Conservation (phyloP, 23 tunicate species). For the Ascidia mentula region DNA sequence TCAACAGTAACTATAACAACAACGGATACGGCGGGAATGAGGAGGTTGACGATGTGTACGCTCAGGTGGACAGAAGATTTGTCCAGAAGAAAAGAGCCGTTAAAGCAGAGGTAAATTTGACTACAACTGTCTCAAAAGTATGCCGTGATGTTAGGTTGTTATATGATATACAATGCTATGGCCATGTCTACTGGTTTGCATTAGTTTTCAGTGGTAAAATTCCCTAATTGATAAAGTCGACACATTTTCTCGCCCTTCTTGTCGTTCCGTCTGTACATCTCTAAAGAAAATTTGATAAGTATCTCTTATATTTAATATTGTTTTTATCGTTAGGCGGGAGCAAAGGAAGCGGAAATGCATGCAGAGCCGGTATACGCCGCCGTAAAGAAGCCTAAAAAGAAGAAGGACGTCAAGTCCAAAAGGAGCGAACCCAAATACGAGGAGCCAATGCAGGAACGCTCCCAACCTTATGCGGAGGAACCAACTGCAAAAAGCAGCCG, state of each 20-base stretch:
- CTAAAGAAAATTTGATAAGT: no score
- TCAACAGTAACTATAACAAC: background rate
- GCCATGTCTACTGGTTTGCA: no score
- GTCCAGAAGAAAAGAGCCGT: background rate
- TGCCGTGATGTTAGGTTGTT: no score
- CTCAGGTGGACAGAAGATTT: background rate
- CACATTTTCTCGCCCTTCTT: no score
- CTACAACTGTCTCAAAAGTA: no score
- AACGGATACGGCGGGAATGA: background rate
- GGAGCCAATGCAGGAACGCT: background rate
- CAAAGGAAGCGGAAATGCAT: background rate
- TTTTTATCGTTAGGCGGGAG: background rate
- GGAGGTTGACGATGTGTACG: background rate
- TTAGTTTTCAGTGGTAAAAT: no score
- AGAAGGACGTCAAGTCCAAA: background rate
- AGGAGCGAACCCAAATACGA: background rate
- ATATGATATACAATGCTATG: no score
- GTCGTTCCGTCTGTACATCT: no score
- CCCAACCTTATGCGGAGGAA: background rate
- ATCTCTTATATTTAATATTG: no score
- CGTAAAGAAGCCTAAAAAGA: slow-evolving; percentile 39
- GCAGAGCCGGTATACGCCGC: slow-evolving; percentile 55
- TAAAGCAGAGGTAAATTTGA: no score
- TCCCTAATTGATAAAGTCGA: no score
- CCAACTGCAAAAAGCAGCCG: slow-evolving; percentile 31